Conservation (phyloP, 2,113 vertebrate species). For the Malurus alboscapulatus region DNA sequence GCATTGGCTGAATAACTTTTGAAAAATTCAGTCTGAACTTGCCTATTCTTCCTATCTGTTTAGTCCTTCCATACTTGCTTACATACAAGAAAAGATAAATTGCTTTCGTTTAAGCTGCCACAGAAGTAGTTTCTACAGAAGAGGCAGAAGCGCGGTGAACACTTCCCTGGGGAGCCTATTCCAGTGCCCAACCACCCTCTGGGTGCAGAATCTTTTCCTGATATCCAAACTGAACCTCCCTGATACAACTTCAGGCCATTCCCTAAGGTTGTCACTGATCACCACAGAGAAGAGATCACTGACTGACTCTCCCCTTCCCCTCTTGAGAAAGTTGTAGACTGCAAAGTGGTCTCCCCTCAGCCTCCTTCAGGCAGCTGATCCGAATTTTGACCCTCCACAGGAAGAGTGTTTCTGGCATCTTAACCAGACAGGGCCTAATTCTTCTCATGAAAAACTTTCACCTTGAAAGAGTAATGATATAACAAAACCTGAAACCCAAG, state of each 20-base stretch:
- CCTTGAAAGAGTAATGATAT: background rate
- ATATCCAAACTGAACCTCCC: background rate
- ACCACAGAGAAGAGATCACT: background rate
- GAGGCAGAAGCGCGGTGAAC: background rate
- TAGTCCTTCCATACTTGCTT: background rate
- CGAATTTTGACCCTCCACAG: background rate
- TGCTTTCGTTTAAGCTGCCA: background rate
- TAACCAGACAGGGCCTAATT: background rate
- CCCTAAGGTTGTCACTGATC: background rate
- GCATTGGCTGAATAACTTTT: background rate
- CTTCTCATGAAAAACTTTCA: background rate
- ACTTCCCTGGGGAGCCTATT: background rate
- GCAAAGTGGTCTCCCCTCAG: background rate
- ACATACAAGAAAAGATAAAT: background rate
- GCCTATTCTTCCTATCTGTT: background rate
- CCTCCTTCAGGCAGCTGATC: background rate
- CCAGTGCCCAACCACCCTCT: accelerated
- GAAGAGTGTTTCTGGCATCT: background rate
- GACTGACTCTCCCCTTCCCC: too few relatives aligned
- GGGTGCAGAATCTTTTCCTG: background rate
- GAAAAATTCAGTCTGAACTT: background rate
- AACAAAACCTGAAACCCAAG: background rate
- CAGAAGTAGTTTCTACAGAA: background rate
- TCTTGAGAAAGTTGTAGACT: accelerated
- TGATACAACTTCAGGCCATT: background rate